Base-by-base conservation (phyloP, 2,888 invertebrate genomes). In the Acheta domesticus region DNA sequence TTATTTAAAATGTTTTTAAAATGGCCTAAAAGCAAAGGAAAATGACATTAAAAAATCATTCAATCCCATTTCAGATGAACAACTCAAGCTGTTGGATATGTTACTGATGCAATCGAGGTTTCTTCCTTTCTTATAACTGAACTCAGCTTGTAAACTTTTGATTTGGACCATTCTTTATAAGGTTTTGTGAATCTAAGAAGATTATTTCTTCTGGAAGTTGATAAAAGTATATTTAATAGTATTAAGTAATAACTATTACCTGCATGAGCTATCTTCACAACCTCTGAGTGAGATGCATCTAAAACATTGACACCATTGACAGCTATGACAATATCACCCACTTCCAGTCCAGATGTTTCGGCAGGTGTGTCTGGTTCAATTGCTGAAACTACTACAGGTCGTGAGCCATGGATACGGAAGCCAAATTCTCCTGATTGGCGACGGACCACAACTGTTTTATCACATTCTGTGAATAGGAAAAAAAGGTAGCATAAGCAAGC, bases 291-390 rank as follows among this genome's bases (percentile, higher is more conserved):
- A 83, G 94, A 94, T 83, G 95, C 94, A 86, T 97, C 97, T 85
- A 98, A 89, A 19, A 98, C 97, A 85, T 94, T 95, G 84, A 95
- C 91, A 85, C 92, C 96, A 88, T 98, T 98, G 73, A 98, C 95
- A 82, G 95, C 92, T 86, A 97, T 92, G 75, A 98, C 93, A 82
- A 98, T 96, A 86, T 98, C 98, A 49, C 98, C 98, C 76, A 97
- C 95, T 89, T 96, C 95, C 79, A 98, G 88, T 0, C 97, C 97
- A 8, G 95, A 96, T 79, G 91, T 93, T 87, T 97, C 97, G 0
- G 98, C 97, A 0, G 97, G 96, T 1, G 97, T 97, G 83, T 95
- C 96, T 62, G 95, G 94, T 87, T 97, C 97, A 83, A 98, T 96
- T 23, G 96, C 96, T 5, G 97, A 97, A 49, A 98, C 96, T 19